Evolutionary conservation across 2,888 invertebrate species (phyloP).

Genomic region (Lithophane semibrunnea): DNA sequence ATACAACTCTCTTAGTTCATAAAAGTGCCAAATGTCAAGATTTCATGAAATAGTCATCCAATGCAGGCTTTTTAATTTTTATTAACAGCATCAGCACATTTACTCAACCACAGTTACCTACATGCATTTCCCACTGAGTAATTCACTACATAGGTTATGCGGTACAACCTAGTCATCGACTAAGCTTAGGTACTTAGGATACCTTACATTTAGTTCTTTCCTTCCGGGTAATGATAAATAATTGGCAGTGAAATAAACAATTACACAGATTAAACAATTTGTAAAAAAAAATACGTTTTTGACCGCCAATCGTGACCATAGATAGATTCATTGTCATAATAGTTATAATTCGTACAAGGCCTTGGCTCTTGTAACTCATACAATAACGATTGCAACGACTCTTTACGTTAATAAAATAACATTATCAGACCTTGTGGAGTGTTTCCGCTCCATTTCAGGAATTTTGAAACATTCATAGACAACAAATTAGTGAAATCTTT

Average conservation of each 20-base stretch:
- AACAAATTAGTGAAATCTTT: constrained; percentile 73
- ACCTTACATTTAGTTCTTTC: constrained; percentile 8
- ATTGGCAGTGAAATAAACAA: not conserved
- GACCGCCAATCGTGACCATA: constrained; percentile 29
- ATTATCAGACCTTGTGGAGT: constrained; percentile 73
- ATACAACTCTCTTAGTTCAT: no score
- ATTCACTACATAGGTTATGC: not conserved
- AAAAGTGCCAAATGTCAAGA: no score
- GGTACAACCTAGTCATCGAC: constrained; percentile 4
- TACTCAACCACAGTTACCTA: not conserved
- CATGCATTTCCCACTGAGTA: constrained; percentile 2
- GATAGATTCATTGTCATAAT: constrained; percentile 60
- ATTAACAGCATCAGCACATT: no score
- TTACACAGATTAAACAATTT: not conserved
- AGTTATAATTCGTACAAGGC: constrained; percentile 74
- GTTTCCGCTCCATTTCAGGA: constrained; percentile 80
- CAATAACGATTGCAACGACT: constrained; percentile 61
- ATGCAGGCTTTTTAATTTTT: not conserved
- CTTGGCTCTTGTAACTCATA: constrained; percentile 51
- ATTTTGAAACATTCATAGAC: constrained; percentile 73
- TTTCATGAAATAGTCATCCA: no score
- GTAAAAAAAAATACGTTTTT: constrained; percentile 1
- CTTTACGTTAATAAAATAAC: constrained; percentile 60
- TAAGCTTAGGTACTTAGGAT: not conserved
- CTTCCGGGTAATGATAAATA: not conserved